Base-by-base conservation (phyloP, 2,888 invertebrate species). In the Thymelicus acteon region DNA sequence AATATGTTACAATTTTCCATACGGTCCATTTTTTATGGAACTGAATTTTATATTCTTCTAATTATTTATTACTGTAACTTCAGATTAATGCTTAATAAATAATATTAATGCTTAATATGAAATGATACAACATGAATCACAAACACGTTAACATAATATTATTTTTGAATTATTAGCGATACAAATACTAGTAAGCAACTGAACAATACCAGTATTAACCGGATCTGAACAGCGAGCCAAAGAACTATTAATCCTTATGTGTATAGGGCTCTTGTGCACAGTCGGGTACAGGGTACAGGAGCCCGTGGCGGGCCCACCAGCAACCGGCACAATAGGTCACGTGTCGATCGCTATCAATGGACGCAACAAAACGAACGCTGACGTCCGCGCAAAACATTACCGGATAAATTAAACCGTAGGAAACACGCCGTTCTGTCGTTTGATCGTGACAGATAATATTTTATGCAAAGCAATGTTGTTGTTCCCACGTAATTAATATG, bases 291-390 rank as follows among this genome's bases (percentile, higher is more conserved):
- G 54, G 54, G 54, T 54, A 54, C 72, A 73, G 75, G 74, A 74
- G 62, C 49, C 24, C 19, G 52, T 49, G 76, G 62, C 72, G 67
- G 64, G 72, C 73, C 75, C 24, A 54, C 54, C 54, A 54, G 54
- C 54, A 7, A 54, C 75, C 75, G 60, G 73, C 75, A 83, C 84
- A 85, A 85, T 80, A 75, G 74, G 89, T 72, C 92, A 86, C 92
- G 92, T 89, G 92, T 77, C 91, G 91, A 91, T 91, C 77, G 78
- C 85, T 89, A 92, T 92, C 92, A 83, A 84, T 82, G 80, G 77
- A 58, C 47, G 60, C 70, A 69, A 69, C 69, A 69, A 68, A 80
- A 80, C 73, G 74, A 72, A 73, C 68, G 67, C 74, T 73, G 76
- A 73, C 75, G 79, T 79, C 71, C 78, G 80, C 80, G 79, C 80